A percentile compares a stretch with the other conserved stretches of the same genome.
These are phyloP conservation scores for Psilopogon haemacephalus DNA, from an alignment of 2,113 vertebrate genomes.

Conservation along the genomic window DNA sequence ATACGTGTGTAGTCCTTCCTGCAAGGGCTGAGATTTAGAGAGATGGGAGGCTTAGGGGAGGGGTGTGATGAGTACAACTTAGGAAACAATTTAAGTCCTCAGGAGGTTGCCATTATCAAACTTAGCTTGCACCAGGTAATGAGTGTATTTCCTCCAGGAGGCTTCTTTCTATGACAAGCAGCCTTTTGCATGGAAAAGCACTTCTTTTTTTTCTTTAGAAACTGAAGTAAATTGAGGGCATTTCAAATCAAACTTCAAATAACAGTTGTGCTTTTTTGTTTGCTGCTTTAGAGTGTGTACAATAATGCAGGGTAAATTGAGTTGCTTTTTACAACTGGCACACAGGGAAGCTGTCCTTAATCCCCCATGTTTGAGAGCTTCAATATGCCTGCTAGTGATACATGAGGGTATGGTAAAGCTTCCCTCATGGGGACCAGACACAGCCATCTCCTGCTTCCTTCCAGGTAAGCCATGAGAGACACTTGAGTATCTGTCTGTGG, in stretches of 20 bases:
- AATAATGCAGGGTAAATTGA: neutral
- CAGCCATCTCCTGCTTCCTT: neutral
- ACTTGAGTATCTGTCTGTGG: neutral
- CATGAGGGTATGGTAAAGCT: fast-evolving
- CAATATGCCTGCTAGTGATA: fast-evolving
- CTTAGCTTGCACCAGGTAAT: neutral
- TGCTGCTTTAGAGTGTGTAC: neutral
- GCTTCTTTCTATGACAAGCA: neutral
- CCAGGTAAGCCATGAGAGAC: neutral
- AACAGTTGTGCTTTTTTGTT: neutral
- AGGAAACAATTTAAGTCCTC: neutral
- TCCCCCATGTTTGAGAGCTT: neutral
- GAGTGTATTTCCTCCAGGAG: neutral
- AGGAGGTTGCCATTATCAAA: neutral
- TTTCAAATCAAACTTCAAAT: neutral
- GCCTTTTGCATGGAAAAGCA: neutral
- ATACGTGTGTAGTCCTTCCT: neutral
- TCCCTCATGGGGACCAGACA: neutral
- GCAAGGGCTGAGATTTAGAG: neutral
- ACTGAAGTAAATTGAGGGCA: neutral
- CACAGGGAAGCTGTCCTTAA: neutral
- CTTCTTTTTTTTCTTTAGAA: neutral
- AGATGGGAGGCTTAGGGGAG: neutral
- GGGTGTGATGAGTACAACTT: neutral
- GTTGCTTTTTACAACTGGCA: neutral